These are phyloP conservation scores for Sericinus montela DNA, from an alignment of 2,888 invertebrate species.

Conservation along the genomic window DNA sequence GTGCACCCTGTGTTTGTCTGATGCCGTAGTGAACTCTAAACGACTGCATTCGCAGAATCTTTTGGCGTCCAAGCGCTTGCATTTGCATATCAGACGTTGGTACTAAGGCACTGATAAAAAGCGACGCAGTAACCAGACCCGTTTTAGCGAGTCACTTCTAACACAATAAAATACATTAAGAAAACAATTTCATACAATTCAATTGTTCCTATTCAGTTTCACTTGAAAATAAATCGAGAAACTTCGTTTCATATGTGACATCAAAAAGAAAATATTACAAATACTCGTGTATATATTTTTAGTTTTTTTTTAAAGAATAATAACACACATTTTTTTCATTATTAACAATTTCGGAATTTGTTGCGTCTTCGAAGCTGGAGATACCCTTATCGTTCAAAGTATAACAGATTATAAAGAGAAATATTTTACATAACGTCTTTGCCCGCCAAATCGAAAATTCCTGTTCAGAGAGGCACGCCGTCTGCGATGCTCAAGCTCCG, in stretches of 20 bases:
- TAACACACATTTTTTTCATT: not conserved
- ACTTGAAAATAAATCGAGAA: no score
- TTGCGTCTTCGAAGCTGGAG: not conserved
- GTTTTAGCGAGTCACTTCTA: not conserved
- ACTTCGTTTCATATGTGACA: no score
- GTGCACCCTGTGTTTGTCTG: slow-evolving; percentile 17
- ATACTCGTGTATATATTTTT: no score
- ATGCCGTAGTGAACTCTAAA: slow-evolving; percentile 15
- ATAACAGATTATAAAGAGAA: slow-evolving; percentile 15
- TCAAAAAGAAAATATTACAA: no score
- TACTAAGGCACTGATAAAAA: slow-evolving; percentile 8
- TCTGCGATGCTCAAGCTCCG: not conserved
- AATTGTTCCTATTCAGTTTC: no score
- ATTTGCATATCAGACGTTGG: slow-evolving; percentile 16
- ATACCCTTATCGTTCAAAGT: slow-evolving; percentile 3
- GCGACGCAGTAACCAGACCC: not conserved
- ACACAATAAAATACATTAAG: no score
- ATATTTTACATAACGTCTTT: slow-evolving; percentile 12
- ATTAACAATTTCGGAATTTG: slow-evolving; percentile 10
- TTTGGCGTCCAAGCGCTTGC: slow-evolving; percentile 10
- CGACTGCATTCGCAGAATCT: slow-evolving; percentile 18
- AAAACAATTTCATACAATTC: no score
- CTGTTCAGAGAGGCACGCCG: not conserved
- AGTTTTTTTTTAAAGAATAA: not conserved
- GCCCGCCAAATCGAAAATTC: slow-evolving; percentile 15